These are phyloP conservation scores for Tigriopus japonicus DNA, from an alignment of 1,140 invertebrate species.

Conservation along the genomic window DNA sequence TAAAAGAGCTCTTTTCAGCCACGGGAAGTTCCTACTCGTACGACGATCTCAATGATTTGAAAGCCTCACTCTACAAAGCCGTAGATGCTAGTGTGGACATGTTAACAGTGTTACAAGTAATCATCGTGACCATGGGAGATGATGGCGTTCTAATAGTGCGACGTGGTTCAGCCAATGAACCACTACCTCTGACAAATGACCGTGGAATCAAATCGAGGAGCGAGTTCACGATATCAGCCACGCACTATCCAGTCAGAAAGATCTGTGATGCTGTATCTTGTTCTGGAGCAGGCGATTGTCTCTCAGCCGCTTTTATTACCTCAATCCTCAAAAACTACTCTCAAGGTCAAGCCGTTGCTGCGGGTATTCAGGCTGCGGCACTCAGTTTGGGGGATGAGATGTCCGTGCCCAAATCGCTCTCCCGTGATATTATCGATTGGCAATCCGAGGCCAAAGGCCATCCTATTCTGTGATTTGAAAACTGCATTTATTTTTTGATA, in stretches of 20 bases:
- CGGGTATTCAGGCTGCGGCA: no score
- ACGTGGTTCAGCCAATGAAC: background rate
- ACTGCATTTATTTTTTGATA: no score
- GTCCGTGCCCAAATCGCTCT: no score
- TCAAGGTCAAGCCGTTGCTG: no score
- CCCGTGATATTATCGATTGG: no score
- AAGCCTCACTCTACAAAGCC: background rate
- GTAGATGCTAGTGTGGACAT: background rate
- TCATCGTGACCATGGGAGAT: constrained; percentile 3
- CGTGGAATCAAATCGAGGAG: background rate
- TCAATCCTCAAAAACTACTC: no score
- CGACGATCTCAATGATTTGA: background rate
- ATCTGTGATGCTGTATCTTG: background rate
- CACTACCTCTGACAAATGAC: background rate
- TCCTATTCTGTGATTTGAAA: no score
- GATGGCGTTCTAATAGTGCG: background rate
- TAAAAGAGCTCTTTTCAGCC: background rate
- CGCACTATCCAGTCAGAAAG: background rate
- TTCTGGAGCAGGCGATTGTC: constrained; percentile 8
- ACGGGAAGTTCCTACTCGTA: background rate
- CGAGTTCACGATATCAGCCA: background rate
- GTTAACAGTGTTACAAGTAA: background rate
- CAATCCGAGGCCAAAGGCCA: no score
- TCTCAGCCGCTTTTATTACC: background rate
- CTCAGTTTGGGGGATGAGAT: no score